These are phyloP conservation scores for Coregonus suidteri DNA, from an alignment of 2,797 vertebrate species.

Conservation along the genomic window DNA sequence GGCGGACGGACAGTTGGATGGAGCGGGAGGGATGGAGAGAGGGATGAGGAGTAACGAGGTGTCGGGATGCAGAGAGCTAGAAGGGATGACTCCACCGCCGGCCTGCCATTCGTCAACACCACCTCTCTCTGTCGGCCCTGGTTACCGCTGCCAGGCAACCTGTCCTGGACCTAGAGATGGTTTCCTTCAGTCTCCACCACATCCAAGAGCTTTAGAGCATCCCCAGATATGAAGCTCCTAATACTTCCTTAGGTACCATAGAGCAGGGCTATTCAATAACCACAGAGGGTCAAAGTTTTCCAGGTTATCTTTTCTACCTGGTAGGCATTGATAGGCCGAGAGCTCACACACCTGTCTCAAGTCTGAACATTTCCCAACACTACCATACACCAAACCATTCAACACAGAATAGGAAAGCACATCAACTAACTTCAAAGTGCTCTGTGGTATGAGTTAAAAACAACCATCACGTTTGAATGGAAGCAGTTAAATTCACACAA, in stretches of 20 bases:
- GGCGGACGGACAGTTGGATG: constrained; percentile 46
- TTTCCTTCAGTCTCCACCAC: constrained; percentile 42
- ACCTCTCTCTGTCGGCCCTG: constrained; percentile 51
- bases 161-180: constrained; percentile 24
- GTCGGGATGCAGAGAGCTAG: constrained; percentile 43
- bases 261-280: neutral
- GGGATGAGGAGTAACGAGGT: constrained; percentile 60
- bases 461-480: constrained; percentile 7
- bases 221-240: neutral
- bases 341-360: neutral
- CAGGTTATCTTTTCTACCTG: neutral
- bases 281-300: neutral
- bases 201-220: constrained; percentile 17
- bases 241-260: neutral
- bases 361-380: no score
- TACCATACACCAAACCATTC: neutral
- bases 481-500: constrained; percentile 10
- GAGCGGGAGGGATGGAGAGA: neutral
- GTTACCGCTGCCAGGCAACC: constrained; percentile 51
- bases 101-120: constrained; percentile 65
- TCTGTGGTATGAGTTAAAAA: neutral
- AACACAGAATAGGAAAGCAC: neutral
- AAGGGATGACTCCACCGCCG: constrained; percentile 58
- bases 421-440: neutral
- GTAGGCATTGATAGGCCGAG: constrained; percentile 20